Conservation (phyloP, 2,888 invertebrate genomes). For the Callyntrura sp. region DNA sequence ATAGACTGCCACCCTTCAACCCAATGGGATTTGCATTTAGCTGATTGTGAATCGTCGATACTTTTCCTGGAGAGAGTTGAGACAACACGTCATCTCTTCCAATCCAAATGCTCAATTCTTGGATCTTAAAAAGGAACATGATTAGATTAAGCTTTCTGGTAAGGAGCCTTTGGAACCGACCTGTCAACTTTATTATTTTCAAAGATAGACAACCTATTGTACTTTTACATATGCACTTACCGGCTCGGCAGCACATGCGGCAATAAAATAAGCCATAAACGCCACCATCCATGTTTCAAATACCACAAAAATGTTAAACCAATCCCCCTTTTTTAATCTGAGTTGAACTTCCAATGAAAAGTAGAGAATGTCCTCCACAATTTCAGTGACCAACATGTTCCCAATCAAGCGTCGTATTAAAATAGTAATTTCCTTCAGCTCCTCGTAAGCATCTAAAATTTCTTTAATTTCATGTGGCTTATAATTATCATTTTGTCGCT, state of each 20-base stretch:
- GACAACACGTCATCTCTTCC: slow-evolving; percentile 44
- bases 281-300: slow-evolving; percentile 57
- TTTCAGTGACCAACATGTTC: slow-evolving; percentile 56
- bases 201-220: too few species aligned
- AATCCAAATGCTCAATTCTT: slow-evolving; percentile 30
- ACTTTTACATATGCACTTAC: slow-evolving; percentile 41
- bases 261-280: slow-evolving; percentile 49
- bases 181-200: too few species aligned
- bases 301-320: slow-evolving; percentile 54
- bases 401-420: slow-evolving; percentile 49
- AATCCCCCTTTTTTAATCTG: slow-evolving; percentile 29
- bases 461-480: background rate
- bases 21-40: slow-evolving; percentile 43
- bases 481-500: background rate
- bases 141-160: too few species aligned
- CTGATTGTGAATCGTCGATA: slow-evolving; percentile 12
- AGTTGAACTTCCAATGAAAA: slow-evolving; percentile 61
- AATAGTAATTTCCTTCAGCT: slow-evolving; percentile 50
- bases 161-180: too few species aligned
- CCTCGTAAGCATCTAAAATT: slow-evolving; percentile 40
- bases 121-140: slow-evolving; percentile 19
- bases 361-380: slow-evolving; percentile 60
- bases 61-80: slow-evolving; percentile 50
- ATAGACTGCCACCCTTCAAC: slow-evolving; percentile 50
- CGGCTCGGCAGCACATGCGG: slow-evolving; percentile 45